These are phyloP conservation scores for Baryphthengus martii DNA, from an alignment of 2,113 vertebrate species.

Conservation along the genomic window DNA sequence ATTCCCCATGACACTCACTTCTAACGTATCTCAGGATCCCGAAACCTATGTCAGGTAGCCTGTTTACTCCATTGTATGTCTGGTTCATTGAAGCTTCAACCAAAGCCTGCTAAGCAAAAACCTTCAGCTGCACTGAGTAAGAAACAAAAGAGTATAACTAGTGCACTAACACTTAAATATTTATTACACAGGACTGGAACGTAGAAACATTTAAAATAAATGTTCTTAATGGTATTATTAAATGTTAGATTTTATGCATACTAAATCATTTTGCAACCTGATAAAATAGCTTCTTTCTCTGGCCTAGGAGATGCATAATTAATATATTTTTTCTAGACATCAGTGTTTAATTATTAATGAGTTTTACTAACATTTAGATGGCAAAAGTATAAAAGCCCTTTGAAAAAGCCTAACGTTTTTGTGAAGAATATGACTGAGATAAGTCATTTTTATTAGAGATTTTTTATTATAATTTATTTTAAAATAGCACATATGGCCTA, in stretches of 20 bases:
- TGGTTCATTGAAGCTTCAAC: not conserved
- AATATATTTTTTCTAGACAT: conserved; percentile 43
- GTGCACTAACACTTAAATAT: conserved; percentile 36
- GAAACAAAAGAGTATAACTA: conserved; percentile 7
- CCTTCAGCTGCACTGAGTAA: not conserved
- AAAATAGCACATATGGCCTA: not conserved
- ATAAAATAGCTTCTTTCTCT: not conserved
- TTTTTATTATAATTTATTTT: not conserved
- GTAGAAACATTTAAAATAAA: conserved; percentile 42
- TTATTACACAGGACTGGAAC: conserved; percentile 45
- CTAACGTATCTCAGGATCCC: not conserved
- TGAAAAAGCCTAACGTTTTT: not conserved
- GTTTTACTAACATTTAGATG: conserved; percentile 40
- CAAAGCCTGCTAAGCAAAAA: not conserved
- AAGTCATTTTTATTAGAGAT: not conserved
- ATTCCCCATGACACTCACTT: not conserved
- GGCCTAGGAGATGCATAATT: conserved; percentile 54
- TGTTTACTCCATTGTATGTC: not conserved
- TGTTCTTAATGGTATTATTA: not conserved
- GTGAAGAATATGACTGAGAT: not conserved
- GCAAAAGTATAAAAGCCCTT: conserved; percentile 16
- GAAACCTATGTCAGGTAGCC: not conserved
- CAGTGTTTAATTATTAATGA: conserved; percentile 45
- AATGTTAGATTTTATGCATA: conserved; percentile 21
- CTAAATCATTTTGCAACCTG: conserved; percentile 26